Percentiles rank a stretch among this genome's conserved stretches.
phyloP scores from a whole-genome alignment of 2,888 invertebrate species.

The Nudaria mundana region DNA sequence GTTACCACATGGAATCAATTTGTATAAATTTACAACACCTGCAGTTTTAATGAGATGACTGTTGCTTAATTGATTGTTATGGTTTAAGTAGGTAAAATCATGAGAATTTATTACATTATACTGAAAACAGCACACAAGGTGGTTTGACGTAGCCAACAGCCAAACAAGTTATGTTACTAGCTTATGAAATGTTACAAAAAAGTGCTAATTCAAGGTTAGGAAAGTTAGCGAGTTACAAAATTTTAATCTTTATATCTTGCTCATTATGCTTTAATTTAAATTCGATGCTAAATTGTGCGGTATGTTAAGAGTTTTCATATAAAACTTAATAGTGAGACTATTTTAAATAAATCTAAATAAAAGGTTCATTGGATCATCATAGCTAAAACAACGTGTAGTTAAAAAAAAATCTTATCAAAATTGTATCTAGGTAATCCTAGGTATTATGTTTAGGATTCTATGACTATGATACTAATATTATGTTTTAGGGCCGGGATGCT shows the following conservation, averaged over 20 bases:
- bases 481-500: constrained; percentile 96
- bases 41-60: constrained; percentile 45
- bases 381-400: no score
- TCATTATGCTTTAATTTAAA: constrained; percentile 4
- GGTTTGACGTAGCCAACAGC: no score
- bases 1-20: constrained; percentile 39
- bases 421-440: no score
- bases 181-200: constrained; percentile 36
- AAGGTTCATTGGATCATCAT: no score
- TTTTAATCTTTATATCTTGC: constrained; percentile 25
- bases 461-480: no score
- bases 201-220: constrained; percentile 47
- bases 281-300: background rate
- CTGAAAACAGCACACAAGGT: constrained; percentile 33
- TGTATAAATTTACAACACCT: constrained; percentile 61
- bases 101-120: constrained; percentile 14
- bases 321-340: background rate
- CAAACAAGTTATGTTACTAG: constrained; percentile 40
- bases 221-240: constrained; percentile 38
- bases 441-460: no score
- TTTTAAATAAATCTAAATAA: no score
- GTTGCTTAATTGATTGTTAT: constrained; percentile 42
- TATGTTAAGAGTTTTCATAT: background rate
- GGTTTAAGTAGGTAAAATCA: constrained; percentile 21
- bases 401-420: no score